Evolutionary conservation across 1,140 invertebrate species (phyloP).

Genomic region (Drosophila ohnishii): DNA sequence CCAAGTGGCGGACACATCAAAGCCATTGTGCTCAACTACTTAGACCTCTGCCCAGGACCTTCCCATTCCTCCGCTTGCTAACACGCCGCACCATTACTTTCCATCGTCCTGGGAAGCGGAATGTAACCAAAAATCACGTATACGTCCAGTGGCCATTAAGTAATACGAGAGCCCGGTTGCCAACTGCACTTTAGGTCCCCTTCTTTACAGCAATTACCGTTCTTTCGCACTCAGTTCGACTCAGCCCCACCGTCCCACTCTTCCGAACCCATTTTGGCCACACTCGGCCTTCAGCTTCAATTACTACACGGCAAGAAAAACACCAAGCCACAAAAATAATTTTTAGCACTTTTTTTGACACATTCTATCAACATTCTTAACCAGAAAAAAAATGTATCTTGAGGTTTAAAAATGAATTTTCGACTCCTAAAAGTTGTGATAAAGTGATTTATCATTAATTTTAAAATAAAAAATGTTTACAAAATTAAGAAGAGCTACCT

Average conservation of each 20-base stretch:
- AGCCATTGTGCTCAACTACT: slow-evolving; percentile 56
- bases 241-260: slow-evolving; percentile 4
- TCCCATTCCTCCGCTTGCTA: slow-evolving; percentile 6
- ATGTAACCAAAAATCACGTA: slow-evolving; percentile 72
- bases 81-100: slow-evolving; percentile 26
- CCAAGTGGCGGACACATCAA: slow-evolving; percentile 50
- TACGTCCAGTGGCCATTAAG: slow-evolving; percentile 70
- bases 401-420: not conserved
- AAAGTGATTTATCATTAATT: not conserved
- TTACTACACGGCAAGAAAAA: slow-evolving; percentile 31
- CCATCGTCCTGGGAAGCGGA: slow-evolving; percentile 23
- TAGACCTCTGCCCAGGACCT: slow-evolving; percentile 21
- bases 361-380: not conserved
- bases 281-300: slow-evolving; percentile 40
- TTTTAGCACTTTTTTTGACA: not conserved
- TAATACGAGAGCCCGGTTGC: slow-evolving; percentile 62
- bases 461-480: not conserved
- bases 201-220: slow-evolving; percentile 56
- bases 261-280: slow-evolving; percentile 14
- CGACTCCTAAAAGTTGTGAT: not conserved
- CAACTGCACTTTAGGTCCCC: slow-evolving; percentile 58
- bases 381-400: not conserved
- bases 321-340: not conserved
- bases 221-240: slow-evolving; percentile 30
- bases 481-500: not conserved